A percentile compares a stretch with the other conserved stretches of the same genome.
These are phyloP conservation scores for Cyanoderma ruficeps DNA, from an alignment of 2,113 vertebrate genomes.

Conservation along the genomic window DNA sequence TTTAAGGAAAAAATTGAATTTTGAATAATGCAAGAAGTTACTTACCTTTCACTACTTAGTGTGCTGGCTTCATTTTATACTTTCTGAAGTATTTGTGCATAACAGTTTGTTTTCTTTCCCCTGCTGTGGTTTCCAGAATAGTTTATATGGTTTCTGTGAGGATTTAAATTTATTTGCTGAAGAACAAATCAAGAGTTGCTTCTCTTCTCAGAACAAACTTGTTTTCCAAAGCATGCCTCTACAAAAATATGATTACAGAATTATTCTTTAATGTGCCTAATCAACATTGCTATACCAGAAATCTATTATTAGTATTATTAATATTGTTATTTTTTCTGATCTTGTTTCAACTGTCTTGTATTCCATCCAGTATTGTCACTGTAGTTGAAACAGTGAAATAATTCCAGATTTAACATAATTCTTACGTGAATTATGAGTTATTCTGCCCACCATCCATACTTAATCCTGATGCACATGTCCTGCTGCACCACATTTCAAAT, in stretches of 20 bases:
- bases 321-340: neutral
- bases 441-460: neutral
- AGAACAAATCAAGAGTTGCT: neutral
- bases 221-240: neutral
- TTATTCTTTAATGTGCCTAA: neutral
- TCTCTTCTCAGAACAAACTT: neutral
- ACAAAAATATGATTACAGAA: neutral
- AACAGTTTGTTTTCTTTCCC: neutral
- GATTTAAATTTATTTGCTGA: neutral
- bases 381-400: neutral
- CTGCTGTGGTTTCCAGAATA: neutral
- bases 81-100: neutral
- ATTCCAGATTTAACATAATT: neutral
- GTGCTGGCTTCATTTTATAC: neutral
- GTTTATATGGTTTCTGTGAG: neutral
- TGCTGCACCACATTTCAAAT: neutral
- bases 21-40: neutral
- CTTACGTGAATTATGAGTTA: neutral
- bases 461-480: neutral
- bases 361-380: neutral
- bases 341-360: neutral
- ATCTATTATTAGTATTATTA: neutral
- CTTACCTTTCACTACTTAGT: neutral
- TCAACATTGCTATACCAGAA: neutral
- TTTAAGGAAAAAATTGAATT: neutral